Percentiles rank a stretch among this genome's conserved stretches.
These are phyloP conservation scores for Nothobranchius kuhntae DNA, from an alignment of 2,113 vertebrate species.

Conservation along the genomic window DNA sequence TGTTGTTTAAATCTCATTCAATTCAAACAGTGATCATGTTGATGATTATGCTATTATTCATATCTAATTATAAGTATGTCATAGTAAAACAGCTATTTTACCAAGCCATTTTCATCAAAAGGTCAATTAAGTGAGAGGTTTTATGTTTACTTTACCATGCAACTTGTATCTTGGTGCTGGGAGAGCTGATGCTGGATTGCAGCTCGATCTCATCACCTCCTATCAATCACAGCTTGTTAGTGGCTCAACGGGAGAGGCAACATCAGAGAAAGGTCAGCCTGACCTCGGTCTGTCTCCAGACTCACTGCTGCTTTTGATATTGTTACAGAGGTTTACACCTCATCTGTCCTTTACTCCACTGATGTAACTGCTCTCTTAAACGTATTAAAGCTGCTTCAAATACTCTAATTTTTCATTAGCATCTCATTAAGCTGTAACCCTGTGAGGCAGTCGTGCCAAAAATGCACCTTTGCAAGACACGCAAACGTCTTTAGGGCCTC, in stretches of 20 bases:
- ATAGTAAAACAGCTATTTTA: neutral
- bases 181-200: neutral
- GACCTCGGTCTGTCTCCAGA: conserved; percentile 11
- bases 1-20: neutral
- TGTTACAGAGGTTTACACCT: neutral
- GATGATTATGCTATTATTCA: too few species aligned
- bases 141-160: neutral
- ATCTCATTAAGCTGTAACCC: neutral
- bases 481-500: neutral
- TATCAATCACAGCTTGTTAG: conserved; percentile 35
- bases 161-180: neutral
- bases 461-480: neutral
- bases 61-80: too few species aligned
- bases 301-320: conserved; percentile 6
- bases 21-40: too few species aligned
- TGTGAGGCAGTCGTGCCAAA: neutral
- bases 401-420: neutral
- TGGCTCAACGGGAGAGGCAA: neutral
- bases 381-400: neutral
- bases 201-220: conserved; percentile 18
- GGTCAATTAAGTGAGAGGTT: too few species aligned
- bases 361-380: neutral
- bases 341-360: conserved; percentile 10
- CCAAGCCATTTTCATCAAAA: neutral
- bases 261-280: conserved; percentile 33